phyloP scores from a whole-genome alignment of 2,113 vertebrate species.

The Solea solea region DNA sequence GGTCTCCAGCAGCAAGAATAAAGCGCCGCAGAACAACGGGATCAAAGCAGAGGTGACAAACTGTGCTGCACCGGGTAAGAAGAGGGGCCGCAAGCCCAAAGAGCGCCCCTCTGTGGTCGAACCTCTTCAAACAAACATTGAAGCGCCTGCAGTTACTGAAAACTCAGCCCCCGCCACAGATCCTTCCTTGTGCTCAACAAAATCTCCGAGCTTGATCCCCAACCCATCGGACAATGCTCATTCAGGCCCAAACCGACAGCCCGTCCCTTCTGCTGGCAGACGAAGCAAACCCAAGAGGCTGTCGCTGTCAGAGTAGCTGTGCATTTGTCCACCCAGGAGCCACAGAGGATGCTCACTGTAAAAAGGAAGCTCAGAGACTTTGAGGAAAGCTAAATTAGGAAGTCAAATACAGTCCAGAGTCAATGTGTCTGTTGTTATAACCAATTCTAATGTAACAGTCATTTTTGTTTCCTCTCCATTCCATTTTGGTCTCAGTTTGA shows the following conservation, averaged over 20 bases:
- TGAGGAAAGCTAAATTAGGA: conserved; percentile 55
- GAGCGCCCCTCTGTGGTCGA: conserved; percentile 78
- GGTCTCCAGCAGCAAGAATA: conserved; percentile 83
- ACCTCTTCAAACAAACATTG: conserved; percentile 68
- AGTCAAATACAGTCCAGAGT: conserved; percentile 58
- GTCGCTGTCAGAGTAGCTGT: conserved; percentile 69
- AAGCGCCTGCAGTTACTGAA: conserved; percentile 48
- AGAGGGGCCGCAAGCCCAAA: conserved; percentile 93
- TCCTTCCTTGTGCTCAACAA: conserved; percentile 46
- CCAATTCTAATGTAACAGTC: conserved; percentile 53
- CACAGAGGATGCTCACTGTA: conserved; percentile 57
- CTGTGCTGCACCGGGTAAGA: conserved; percentile 84
- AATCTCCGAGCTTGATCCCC: conserved; percentile 46
- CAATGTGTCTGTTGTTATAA: conserved; percentile 65
- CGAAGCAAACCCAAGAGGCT: conserved; percentile 76
- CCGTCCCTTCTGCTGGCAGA: conserved; percentile 58
- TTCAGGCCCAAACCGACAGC: conserved; percentile 69
- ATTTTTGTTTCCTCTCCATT: conserved; percentile 65
- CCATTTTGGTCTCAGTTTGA: conserved; percentile 67
- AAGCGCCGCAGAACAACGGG: conserved; percentile 73
- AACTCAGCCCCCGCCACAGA: conserved; percentile 48
- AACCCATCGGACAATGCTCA: conserved; percentile 60
- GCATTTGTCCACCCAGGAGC: conserved; percentile 56
- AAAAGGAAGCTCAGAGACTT: conserved; percentile 55
- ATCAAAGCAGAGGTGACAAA: conserved; percentile 83